Evolutionary conservation across 2,113 vertebrate genomes (phyloP).

Genomic region (Typhlomys cinereus): DNA sequence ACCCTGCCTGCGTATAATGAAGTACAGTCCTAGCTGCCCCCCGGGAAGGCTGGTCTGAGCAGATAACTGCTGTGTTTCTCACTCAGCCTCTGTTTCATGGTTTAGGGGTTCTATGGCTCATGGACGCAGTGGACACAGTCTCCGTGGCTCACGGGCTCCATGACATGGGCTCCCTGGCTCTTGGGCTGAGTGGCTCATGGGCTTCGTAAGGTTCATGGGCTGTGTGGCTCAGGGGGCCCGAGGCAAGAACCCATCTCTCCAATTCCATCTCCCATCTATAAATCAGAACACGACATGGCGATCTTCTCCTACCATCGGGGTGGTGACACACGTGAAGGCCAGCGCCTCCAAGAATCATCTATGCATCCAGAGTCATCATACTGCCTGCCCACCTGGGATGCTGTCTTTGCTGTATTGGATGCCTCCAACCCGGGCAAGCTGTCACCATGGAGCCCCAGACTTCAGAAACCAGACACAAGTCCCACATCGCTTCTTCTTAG

Average conservation of each 20-base stretch:
- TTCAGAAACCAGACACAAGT: neutral
- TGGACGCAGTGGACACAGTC: no score
- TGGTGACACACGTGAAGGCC: neutral
- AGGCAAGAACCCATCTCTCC: neutral
- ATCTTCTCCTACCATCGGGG: neutral
- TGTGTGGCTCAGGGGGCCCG: no score
- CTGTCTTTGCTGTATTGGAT: neutral
- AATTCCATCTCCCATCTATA: neutral
- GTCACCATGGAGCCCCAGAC: neutral
- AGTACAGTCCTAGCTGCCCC: no score
- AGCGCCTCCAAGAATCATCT: neutral
- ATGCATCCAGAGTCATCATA: neutral
- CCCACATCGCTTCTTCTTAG: neutral
- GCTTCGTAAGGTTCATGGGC: no score
- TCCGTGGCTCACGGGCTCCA: no score
- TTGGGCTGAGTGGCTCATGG: no score
- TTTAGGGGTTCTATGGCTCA: no score
- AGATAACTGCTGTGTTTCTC: fast-evolving
- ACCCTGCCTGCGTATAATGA: no score
- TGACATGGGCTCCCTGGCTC: no score
- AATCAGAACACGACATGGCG: neutral
- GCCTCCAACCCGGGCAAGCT: neutral
- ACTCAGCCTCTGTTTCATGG: neutral
- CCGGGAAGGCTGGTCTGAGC: neutral
- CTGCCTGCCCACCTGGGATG: neutral